Conservation (phyloP, 2,113 vertebrate genomes). For the Acinonyx jubatus region DNA sequence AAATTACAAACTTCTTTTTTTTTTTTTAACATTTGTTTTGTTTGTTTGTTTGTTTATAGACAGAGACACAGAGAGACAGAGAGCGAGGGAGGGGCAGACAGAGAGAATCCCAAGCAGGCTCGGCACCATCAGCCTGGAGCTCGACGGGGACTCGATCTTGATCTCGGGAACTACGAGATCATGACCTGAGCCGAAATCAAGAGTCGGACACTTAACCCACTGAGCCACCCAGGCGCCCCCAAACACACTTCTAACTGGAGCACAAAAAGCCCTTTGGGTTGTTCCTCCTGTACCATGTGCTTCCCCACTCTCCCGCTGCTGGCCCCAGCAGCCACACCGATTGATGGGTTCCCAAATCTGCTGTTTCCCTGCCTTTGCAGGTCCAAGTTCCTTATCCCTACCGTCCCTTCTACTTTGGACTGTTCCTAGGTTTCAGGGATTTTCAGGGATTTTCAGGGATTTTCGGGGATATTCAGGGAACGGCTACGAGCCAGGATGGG, state of each 20-base stretch:
- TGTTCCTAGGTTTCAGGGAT: not conserved
- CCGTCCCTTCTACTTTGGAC: not conserved
- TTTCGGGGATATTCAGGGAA: not conserved
- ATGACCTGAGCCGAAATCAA: too few relatives aligned
- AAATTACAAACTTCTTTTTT: not conserved
- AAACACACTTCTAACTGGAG: not conserved
- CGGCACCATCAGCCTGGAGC: too few relatives aligned
- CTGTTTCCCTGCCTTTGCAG: not conserved
- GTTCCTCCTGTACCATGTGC: accelerated
- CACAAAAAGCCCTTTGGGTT: accelerated
- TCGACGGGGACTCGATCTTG: too few relatives aligned
- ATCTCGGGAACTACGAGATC: too few relatives aligned
- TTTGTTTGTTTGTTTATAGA: too few relatives aligned
- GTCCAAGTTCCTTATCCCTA: not conserved
- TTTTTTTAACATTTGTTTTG: too few relatives aligned
- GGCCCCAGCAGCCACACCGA: not conserved
- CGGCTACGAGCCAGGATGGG: not conserved
- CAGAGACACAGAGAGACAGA: too few relatives aligned
- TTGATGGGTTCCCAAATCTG: not conserved
- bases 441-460: not conserved
- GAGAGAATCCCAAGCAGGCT: too few relatives aligned
- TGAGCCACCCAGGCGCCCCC: too few relatives aligned
- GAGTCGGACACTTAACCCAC: too few relatives aligned
- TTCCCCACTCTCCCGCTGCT: not conserved
- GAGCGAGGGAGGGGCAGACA: too few relatives aligned